phyloP scores from a whole-genome alignment of 2,888 invertebrate genomes.

The Aricia artaxerxes region DNA sequence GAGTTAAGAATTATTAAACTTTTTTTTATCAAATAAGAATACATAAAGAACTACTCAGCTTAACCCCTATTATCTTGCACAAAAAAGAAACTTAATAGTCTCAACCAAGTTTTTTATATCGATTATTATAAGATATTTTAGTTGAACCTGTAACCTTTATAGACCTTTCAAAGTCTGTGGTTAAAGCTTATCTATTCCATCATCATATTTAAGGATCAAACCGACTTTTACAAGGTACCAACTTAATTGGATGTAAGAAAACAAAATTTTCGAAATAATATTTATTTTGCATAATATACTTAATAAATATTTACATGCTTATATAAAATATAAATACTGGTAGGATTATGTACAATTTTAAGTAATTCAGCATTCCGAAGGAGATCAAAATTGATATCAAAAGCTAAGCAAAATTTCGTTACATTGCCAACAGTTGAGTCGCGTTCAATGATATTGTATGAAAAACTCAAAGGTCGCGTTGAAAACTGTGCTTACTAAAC shows the following conservation, averaged over 20 bases:
- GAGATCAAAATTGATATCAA: background rate
- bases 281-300: background rate
- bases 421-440: no score
- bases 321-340: background rate
- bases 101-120: background rate
- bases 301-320: background rate
- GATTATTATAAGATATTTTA: background rate
- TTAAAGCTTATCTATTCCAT: background rate
- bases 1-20: no score
- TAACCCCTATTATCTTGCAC: background rate
- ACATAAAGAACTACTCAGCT: background rate
- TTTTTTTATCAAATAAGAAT: no score
- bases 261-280: background rate
- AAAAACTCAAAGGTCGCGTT: no score
- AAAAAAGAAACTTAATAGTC: background rate
- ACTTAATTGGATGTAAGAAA: background rate
- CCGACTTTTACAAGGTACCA: background rate
- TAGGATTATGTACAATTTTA: background rate
- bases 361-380: background rate
- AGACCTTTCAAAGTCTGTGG: background rate
- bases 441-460: no score
- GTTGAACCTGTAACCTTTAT: background rate
- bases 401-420: no score
- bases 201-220: background rate
- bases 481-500: no score